phyloP scores from a whole-genome alignment of 2,113 vertebrate genomes.

The Drymodes brunneopygia region DNA sequence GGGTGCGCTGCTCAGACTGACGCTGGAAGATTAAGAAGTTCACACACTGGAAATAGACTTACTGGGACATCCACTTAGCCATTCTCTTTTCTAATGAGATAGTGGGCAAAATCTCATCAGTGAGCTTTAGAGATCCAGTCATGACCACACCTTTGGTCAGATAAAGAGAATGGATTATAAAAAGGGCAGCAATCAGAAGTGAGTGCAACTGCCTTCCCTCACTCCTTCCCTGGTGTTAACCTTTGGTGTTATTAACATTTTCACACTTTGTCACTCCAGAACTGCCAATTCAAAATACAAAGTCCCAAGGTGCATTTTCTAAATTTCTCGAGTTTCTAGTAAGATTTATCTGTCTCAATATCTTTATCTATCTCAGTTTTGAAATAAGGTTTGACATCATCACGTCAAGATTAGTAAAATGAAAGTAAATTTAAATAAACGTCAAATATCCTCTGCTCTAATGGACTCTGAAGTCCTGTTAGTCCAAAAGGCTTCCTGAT shows the following conservation, averaged over 20 bases:
- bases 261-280: neutral
- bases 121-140: neutral
- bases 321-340: neutral
- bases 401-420: neutral
- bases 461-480: neutral
- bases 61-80: constrained; percentile 48
- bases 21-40: constrained; percentile 14
- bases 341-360: neutral
- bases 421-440: neutral
- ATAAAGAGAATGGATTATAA: neutral
- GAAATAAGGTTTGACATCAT: neutral
- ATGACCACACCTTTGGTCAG: neutral
- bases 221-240: neutral
- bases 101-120: constrained; percentile 1
- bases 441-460: neutral
- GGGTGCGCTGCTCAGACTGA: neutral
- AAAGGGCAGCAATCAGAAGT: neutral
- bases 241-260: neutral
- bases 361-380: too few relatives aligned
- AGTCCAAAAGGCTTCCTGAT: neutral
- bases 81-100: constrained; percentile 46
- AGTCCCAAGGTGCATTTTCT: neutral
- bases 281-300: neutral
- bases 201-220: neutral
- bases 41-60: constrained; percentile 45